Percentiles rank a stretch among this genome's conserved stretches.
phyloP scores from a whole-genome alignment of 64 coral and sea anemone genomes.

The Stichodactyla helianthus region DNA sequence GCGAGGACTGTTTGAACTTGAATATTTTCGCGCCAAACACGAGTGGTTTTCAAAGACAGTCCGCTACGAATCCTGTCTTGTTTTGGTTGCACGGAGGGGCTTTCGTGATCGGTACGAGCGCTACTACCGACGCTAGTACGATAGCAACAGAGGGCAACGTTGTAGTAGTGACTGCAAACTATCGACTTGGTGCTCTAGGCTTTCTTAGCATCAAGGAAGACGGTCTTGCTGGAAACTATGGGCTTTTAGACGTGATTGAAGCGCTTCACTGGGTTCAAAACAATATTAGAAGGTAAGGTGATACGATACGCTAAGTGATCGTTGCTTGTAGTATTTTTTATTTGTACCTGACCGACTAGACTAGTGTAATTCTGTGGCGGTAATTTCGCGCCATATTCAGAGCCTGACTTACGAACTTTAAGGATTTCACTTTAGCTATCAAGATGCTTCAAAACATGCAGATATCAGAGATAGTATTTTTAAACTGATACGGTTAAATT shows the following conservation, averaged over 20 bases:
- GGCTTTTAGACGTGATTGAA: slow-evolving; percentile 47
- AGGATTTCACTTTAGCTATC: no score
- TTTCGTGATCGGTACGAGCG: background rate
- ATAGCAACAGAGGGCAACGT: slow-evolving; percentile 1
- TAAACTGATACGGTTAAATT: no score
- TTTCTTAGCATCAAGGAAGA: slow-evolving; percentile 27
- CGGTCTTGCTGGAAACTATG: slow-evolving; percentile 40
- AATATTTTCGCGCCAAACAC: slow-evolving; percentile 25
- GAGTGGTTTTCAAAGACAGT: background rate
- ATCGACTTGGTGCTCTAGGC: slow-evolving; percentile 18
- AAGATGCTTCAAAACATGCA: no score
- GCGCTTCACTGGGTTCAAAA: slow-evolving; percentile 62
- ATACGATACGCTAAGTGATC: background rate
- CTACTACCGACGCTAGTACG: background rate
- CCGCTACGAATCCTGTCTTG: background rate
- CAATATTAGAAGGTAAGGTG: slow-evolving; percentile 58
- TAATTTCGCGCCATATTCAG: no score
- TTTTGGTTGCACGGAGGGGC: slow-evolving; percentile 9
- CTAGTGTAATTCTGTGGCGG: no score
- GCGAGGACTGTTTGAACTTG: slow-evolving; percentile 18
- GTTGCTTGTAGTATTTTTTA: background rate
- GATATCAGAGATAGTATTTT: no score
- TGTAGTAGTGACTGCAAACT: slow-evolving; percentile 8
- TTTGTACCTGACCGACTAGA: background rate
- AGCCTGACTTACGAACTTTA: no score